Conservation (phyloP, 2,888 invertebrate genomes). For the Eristalis tenax region DNA sequence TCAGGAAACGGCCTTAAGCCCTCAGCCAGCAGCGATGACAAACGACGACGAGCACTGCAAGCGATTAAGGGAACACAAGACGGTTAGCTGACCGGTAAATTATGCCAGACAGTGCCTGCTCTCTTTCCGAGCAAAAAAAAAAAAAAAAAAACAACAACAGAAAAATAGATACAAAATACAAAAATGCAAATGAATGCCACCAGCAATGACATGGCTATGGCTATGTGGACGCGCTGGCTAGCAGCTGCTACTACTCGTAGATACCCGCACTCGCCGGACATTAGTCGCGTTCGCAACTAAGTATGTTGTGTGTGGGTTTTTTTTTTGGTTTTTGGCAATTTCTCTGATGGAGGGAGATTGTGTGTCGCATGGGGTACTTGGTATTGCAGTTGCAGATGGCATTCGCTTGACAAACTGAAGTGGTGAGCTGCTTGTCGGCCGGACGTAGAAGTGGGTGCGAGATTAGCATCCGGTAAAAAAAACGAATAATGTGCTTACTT, state of each 20-base stretch:
- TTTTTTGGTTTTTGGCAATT: conserved; percentile 58
- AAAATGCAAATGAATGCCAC: conserved; percentile 49
- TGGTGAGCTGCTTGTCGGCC: background rate
- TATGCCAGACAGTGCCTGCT: conserved; percentile 62
- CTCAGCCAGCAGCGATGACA: conserved; percentile 9
- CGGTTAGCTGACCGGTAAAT: conserved; percentile 62
- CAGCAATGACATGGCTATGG: background rate
- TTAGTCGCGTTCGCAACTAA: background rate
- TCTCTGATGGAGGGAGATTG: conserved; percentile 33
- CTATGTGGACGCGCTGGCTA: conserved; percentile 18
- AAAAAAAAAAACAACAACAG: too few relatives aligned
- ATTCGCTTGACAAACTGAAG: conserved; percentile 36
- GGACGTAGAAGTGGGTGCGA: conserved; percentile 21
- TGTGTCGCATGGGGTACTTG: conserved; percentile 17
- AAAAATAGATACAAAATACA: conserved; percentile 20
- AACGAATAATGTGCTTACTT: conserved; percentile 13
- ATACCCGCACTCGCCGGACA: background rate
- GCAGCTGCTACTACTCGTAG: conserved; percentile 26
- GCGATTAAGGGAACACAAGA: conserved; percentile 43
- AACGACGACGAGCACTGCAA: background rate
- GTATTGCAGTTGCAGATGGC: conserved; percentile 50
- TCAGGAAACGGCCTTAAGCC: conserved; percentile 53
- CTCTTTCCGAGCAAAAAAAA: conserved; percentile 17
- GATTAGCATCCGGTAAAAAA: background rate
- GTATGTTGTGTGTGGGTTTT: background rate